Percentiles rank a stretch among this genome's conserved stretches.
Evolutionary conservation across 2,888 invertebrate species (phyloP).

Genomic region (Hemaris fuciformis): DNA sequence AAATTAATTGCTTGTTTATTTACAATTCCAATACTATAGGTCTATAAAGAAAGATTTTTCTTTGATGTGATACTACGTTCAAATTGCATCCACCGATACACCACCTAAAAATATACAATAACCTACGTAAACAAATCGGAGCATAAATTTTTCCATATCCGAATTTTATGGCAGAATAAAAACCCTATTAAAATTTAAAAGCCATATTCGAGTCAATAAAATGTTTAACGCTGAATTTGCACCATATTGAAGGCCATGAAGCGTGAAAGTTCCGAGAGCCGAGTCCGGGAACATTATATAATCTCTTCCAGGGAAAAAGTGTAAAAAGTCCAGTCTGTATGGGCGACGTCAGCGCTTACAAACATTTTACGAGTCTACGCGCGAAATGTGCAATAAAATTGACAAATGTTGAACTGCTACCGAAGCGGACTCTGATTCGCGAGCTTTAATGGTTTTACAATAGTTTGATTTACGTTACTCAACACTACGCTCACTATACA

Average conservation of each 20-base stretch:
- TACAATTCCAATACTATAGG: too few relatives aligned
- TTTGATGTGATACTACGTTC: too few relatives aligned
- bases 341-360: not conserved
- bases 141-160: too few relatives aligned
- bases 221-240: not conserved
- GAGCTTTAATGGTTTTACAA: not conserved
- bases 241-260: conserved; percentile 8
- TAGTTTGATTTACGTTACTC: not conserved
- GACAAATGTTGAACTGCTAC: not conserved
- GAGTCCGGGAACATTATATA: conserved; percentile 7
- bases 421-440: not conserved
- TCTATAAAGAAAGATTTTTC: too few relatives aligned
- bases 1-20: too few relatives aligned
- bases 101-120: too few relatives aligned
- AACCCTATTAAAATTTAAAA: not conserved
- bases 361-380: not conserved
- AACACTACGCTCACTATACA: too few relatives aligned
- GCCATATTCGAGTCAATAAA: not conserved
- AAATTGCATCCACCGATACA: too few relatives aligned
- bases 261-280: conserved; percentile 9
- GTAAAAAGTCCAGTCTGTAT: too few relatives aligned
- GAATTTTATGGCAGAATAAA: too few relatives aligned
- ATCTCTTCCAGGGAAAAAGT: not conserved
- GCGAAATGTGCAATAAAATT: not conserved
- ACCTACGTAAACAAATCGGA: too few relatives aligned